phyloP scores from a whole-genome alignment of 2,888 invertebrate species.

The Strigamia transsilvanica region DNA sequence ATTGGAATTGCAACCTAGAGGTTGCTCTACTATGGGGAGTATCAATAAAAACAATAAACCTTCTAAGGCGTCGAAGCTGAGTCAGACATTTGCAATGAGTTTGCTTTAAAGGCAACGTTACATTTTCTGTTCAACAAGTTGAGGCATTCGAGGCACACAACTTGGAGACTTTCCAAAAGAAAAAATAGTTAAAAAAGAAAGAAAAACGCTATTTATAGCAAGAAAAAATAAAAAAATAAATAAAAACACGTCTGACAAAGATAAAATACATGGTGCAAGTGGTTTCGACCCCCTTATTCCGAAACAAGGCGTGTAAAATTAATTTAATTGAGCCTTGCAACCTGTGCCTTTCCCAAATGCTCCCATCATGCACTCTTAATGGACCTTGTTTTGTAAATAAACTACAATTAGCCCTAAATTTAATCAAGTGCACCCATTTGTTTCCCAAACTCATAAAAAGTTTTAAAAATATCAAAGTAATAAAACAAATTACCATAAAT shows the following conservation, averaged over 20 bases:
- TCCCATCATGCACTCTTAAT: constrained; percentile 39
- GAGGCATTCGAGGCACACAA: neutral
- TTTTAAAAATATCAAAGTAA: neutral
- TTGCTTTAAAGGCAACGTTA: constrained; percentile 28
- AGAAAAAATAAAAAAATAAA: neutral
- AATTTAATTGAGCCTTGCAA: constrained; percentile 35
- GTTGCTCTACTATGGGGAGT: neutral
- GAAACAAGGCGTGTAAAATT: constrained; percentile 33
- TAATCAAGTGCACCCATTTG: neutral
- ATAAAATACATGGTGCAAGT: constrained; percentile 4
- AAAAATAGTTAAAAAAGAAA: neutral
- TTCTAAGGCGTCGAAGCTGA: constrained; percentile 29
- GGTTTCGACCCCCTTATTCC: neutral
- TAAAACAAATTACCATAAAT: neutral
- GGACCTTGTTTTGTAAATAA: constrained; percentile 37
- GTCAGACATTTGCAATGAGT: constrained; percentile 30
- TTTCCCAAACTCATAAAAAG: neutral
- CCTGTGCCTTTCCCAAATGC: constrained; percentile 20
- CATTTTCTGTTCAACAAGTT: constrained; percentile 42
- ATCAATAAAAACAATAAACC: constrained; percentile 49
- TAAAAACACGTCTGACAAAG: neutral
- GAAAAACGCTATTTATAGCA: neutral
- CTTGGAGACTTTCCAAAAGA: constrained; percentile 12
- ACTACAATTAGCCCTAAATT: constrained; percentile 33
- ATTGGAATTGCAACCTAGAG: constrained; percentile 33